Evolutionary conservation across 92 coral and sea anemone genomes (phyloP), one percentile per base, ranked within the genome.

Genomic region (Actinernus sp.): DNA sequence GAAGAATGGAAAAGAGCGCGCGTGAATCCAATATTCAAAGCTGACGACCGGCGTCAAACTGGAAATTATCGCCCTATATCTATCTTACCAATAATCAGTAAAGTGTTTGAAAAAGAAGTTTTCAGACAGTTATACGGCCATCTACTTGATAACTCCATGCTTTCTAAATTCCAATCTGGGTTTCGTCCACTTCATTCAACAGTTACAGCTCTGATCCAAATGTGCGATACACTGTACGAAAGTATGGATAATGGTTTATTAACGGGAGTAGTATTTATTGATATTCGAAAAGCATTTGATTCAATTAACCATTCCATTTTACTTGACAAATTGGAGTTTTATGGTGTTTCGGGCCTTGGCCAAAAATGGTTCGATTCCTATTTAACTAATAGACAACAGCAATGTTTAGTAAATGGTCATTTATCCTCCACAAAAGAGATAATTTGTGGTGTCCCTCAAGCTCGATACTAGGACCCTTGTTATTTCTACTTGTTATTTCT

Each of bases 271-370:
- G 71, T 73, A 25, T 73, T 73, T 50, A 31, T 61, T 11, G 81
- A 73, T 51, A 73, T 73, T 26, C 64, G 50, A 31, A 73, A 73
- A 62, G 81, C 71, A 24, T 61, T 73, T 51, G 81, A 73, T 39
- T 59, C 81, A 22, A 51, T 73, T 28, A 63, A 73, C 33, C 81
- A 49, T 47, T 19, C 40, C 13, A 62, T 61, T 16, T 40, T 73
- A 17, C 51, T 62, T 14, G 48, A 33, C 9, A 61, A 73, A 49
- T 47, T 72, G 59, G 61, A 53, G 18, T 43, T 45, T 22, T 73
- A 47, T 62, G 81, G 81, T 26, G 43, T 73, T 45, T 45, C 18
- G 3, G 51, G 19, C 51, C n/a, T n/a, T n/a, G n/a, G n/a, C n/a
- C n/a, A n/a, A n/a, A n/a, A n/a, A n/a, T n/a, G n/a, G n/a, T n/a